phyloP scores from a whole-genome alignment of 2,113 vertebrate genomes.

The Tyto alba region DNA sequence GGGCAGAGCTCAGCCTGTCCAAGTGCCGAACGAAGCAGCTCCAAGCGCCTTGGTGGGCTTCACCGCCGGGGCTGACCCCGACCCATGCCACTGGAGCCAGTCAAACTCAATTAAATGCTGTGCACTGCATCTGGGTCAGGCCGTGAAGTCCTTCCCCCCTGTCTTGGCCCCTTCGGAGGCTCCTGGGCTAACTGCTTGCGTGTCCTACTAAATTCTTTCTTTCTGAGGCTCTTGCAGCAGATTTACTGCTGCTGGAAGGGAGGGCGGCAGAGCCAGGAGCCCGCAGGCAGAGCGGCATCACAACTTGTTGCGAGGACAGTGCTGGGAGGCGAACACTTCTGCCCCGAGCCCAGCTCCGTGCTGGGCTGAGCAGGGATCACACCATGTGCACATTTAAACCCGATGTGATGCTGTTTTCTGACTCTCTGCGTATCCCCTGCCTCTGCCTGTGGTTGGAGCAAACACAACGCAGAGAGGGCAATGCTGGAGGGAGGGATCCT shows the following conservation, averaged over 20 bases:
- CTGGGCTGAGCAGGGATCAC: not conserved
- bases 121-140: not conserved
- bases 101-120: conserved; percentile 31
- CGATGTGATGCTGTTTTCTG: fast-evolving
- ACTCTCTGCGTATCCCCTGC: not conserved
- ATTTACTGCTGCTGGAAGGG: not conserved
- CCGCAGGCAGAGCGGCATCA: not conserved
- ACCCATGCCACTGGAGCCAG: fast-evolving
- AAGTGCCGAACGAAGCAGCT: not conserved
- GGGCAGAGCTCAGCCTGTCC: not conserved
- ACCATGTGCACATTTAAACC: not conserved
- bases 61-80: not conserved
- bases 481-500: not conserved
- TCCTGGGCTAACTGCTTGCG: not conserved
- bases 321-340: not conserved
- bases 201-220: not conserved
- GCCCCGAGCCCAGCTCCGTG: fast-evolving
- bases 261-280: not conserved
- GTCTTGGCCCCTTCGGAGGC: fast-evolving
- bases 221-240: not conserved
- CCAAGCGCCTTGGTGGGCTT: fast-evolving
- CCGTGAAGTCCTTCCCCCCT: not conserved
- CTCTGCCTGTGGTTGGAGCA: not conserved
- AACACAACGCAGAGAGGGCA: fast-evolving
- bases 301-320: fast-evolving